Conservation (phyloP, 1,140 invertebrate species). For the Centruroides sculpturatus region DNA sequence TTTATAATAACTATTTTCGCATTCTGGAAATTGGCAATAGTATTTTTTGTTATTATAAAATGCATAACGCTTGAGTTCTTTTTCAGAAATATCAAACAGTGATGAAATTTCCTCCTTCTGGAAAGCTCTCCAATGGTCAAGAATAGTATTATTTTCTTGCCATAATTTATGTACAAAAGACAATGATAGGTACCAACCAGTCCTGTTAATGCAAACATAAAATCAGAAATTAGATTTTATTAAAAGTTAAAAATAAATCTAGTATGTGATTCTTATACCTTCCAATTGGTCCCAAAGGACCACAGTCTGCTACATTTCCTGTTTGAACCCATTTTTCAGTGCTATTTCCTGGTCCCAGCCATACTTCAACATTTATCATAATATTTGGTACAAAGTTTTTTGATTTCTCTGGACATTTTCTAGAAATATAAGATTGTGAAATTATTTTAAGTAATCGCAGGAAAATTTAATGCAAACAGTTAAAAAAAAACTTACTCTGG, state of each 20-base stretch:
- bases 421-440: background rate
- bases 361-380: slow-evolving; percentile 56
- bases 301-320: slow-evolving; percentile 40
- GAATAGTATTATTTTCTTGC: slow-evolving; percentile 19
- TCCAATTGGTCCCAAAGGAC: slow-evolving; percentile 42
- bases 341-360: slow-evolving; percentile 43
- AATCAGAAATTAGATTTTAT: background rate
- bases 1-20: slow-evolving; percentile 40
- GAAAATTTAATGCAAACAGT: background rate
- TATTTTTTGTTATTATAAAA: slow-evolving; percentile 18
- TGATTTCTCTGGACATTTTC: background rate
- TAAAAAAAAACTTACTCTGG: slow-evolving; percentile 4
- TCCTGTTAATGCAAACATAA: slow-evolving; percentile 28
- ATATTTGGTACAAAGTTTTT: slow-evolving; percentile 30
- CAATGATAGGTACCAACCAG: slow-evolving; percentile 52
- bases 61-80: background rate
- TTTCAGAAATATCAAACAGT: slow-evolving; percentile 31
- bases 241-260: background rate
- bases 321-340: slow-evolving; percentile 27
- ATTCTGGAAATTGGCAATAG: slow-evolving; percentile 36
- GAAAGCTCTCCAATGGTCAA: slow-evolving; percentile 39
- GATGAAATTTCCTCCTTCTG: slow-evolving; percentile 26
- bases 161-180: slow-evolving; percentile 22
- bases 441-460: background rate
- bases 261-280: slow-evolving; percentile 23